Evolutionary conservation across 2,797 vertebrate genomes (phyloP).

Genomic region (Selene dorsalis): DNA sequence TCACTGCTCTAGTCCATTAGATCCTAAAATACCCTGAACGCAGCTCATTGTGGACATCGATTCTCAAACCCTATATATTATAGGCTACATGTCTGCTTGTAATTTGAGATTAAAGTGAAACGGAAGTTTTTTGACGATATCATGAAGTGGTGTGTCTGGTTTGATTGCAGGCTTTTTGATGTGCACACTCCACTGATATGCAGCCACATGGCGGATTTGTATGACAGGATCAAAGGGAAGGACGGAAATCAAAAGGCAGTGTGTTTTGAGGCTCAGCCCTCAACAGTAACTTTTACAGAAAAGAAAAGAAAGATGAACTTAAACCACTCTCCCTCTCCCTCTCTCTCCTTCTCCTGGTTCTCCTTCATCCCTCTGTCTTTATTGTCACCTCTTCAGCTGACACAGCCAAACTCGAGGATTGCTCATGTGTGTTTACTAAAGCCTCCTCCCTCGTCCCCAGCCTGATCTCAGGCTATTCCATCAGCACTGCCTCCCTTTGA

Average conservation of each 20-base stretch:
- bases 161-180: slow-evolving; percentile 57
- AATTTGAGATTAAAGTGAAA: slow-evolving; percentile 50
- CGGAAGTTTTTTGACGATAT: slow-evolving; percentile 42
- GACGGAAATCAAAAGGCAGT: slow-evolving; percentile 55
- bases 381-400: slow-evolving; percentile 68
- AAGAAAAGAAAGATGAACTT: slow-evolving; percentile 47
- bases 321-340: slow-evolving; percentile 24
- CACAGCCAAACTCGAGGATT: slow-evolving; percentile 61
- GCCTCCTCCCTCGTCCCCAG: slow-evolving; percentile 36
- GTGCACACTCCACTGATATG: slow-evolving; percentile 36
- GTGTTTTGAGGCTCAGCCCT: slow-evolving; percentile 46
- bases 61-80: slow-evolving; percentile 24
- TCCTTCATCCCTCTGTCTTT: slow-evolving; percentile 55
- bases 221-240: slow-evolving; percentile 59
- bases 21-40: slow-evolving; percentile 12
- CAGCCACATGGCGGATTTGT: slow-evolving; percentile 40
- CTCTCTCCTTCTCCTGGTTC: slow-evolving; percentile 31
- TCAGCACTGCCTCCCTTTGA: slow-evolving; percentile 57
- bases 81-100: slow-evolving; percentile 27
- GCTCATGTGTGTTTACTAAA: slow-evolving; percentile 68
- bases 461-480: slow-evolving; percentile 62
- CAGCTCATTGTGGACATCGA: slow-evolving; percentile 13
- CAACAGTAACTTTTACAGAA: slow-evolving; percentile 49
- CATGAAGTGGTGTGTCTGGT: slow-evolving; percentile 32
- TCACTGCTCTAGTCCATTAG: slow-evolving; percentile 1